These are phyloP conservation scores for Odontesthes bonariensis DNA, from an alignment of 2,113 vertebrate genomes.

Conservation along the genomic window DNA sequence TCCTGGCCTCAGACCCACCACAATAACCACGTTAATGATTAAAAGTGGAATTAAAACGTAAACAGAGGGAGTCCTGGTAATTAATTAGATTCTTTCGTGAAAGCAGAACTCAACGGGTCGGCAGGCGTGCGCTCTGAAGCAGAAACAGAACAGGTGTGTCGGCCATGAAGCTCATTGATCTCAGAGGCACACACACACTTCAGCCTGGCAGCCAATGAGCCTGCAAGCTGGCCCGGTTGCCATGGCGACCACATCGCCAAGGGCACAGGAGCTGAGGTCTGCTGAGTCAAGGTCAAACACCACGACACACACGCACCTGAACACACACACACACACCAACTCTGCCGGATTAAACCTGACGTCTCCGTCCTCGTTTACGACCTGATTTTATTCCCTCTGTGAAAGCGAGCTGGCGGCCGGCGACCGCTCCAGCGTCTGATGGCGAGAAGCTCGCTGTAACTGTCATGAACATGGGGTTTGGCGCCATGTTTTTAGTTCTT, in stretches of 20 bases:
- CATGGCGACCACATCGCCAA: constrained; percentile 45
- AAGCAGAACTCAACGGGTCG: no score
- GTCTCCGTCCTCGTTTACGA: not conserved
- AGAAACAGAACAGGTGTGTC: constrained; percentile 64
- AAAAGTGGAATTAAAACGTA: no score
- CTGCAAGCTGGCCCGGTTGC: constrained; percentile 42
- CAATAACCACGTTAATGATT: no score
- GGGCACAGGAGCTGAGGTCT: constrained; percentile 37
- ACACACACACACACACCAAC: not conserved
- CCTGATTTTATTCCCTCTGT: no score
- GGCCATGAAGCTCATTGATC: constrained; percentile 37
- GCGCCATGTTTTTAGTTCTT: no score
- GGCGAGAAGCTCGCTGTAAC: no score
- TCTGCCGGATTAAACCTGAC: not conserved
- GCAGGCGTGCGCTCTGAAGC: not conserved
- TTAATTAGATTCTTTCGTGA: no score
- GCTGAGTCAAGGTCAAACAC: constrained; percentile 60
- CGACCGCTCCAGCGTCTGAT: no score
- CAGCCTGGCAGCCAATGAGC: constrained; percentile 52
- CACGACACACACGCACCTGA: constrained; percentile 14
- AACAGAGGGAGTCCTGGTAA: no score
- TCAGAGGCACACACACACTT: constrained; percentile 9
- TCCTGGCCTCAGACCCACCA: no score
- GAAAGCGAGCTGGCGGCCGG: no score
- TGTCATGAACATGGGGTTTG: no score